These are phyloP conservation scores for Alectoris magna DNA, from an alignment of 2,797 vertebrate species.

Conservation along the genomic window DNA sequence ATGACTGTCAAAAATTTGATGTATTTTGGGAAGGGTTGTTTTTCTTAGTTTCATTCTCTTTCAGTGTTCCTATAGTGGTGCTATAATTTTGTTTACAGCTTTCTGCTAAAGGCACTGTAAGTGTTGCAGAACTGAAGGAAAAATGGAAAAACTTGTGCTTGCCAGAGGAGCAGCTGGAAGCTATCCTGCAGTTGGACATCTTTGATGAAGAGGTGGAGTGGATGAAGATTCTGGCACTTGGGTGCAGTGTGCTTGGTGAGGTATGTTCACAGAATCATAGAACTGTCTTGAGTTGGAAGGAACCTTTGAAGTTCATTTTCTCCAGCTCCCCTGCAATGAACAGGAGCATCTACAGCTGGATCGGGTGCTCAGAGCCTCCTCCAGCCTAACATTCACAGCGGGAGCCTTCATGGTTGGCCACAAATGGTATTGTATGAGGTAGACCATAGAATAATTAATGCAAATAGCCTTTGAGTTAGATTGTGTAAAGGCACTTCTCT, in stretches of 20 bases:
- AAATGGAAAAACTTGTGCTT: slow-evolving; percentile 88
- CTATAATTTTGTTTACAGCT: slow-evolving; percentile 6
- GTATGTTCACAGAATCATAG: slow-evolving; percentile 75
- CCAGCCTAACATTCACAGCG: not conserved
- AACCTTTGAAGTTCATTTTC: no score
- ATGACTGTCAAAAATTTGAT: not conserved
- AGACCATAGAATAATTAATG: not conserved
- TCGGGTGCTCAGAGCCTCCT: no score
- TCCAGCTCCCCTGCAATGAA: no score
- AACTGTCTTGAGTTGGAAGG: no score
- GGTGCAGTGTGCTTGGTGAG: slow-evolving; percentile 87
- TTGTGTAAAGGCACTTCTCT: not conserved
- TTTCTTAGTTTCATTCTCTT: not conserved
- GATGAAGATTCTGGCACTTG: slow-evolving; percentile 89
- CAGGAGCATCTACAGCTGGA: no score
- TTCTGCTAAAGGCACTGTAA: slow-evolving; percentile 59
- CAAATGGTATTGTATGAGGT: not conserved
- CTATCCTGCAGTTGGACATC: slow-evolving; percentile 81
- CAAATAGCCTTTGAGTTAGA: not conserved
- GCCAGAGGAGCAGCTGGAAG: slow-evolving; percentile 82
- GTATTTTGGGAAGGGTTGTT: not conserved
- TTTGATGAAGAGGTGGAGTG: slow-evolving; percentile 81
- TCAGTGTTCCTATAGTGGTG: not conserved
- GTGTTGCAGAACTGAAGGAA: slow-evolving; percentile 76
- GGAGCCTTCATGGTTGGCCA: not conserved